Percentiles rank a stretch among this genome's conserved stretches.
Evolutionary conservation across 1,140 invertebrate species (phyloP).

Genomic region (Hyphantria cunea): DNA sequence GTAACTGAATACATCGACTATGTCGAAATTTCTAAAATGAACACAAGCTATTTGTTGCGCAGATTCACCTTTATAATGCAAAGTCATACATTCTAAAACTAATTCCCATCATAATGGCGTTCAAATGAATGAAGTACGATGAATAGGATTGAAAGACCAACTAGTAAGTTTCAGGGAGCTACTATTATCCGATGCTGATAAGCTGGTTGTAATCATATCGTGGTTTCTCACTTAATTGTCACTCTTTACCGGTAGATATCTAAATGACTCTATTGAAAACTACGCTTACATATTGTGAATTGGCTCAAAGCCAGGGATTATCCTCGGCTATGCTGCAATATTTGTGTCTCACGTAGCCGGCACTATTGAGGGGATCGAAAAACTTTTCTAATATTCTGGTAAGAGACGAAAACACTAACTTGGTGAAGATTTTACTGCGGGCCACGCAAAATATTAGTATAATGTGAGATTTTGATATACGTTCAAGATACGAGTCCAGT

Average conservation of each 20-base stretch:
- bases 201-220: constrained; percentile 13
- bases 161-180: background rate
- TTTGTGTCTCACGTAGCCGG: constrained; percentile 71
- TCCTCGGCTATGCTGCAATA: constrained; percentile 64
- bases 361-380: constrained; percentile 69
- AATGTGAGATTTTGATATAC: background rate
- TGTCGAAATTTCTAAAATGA: background rate
- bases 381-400: constrained; percentile 74
- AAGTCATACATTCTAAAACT: constrained; percentile 25
- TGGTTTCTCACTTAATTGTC: constrained; percentile 50
- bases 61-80: constrained; percentile 13
- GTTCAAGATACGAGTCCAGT: no score
- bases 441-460: constrained; percentile 30
- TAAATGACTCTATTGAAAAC: constrained; percentile 74
- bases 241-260: constrained; percentile 40
- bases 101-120: constrained; percentile 20
- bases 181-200: background rate
- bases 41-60: constrained; percentile 8
- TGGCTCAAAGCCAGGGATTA: constrained; percentile 71
- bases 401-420: constrained; percentile 46
- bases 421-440: constrained; percentile 45
- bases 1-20: background rate
- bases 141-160: constrained; percentile 17
- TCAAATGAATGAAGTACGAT: constrained; percentile 12
- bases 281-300: constrained; percentile 70